Evolutionary conservation across 2,888 invertebrate species (phyloP), one percentile per base, ranked within the genome.

Genomic region (Steromphala cineraria): DNA sequence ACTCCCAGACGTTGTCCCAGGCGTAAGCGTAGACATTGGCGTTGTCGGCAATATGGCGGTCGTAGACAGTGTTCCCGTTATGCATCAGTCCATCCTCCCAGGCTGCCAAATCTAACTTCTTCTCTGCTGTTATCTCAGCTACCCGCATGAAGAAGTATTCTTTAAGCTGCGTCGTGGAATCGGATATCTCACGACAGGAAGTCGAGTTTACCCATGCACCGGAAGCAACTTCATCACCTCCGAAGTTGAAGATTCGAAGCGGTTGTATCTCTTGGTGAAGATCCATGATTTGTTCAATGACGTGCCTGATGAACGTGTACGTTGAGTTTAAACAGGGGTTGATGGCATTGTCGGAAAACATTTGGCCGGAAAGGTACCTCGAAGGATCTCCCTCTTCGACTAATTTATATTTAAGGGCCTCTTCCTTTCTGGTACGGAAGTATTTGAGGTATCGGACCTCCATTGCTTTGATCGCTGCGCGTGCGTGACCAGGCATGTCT

Each of bases 211-310:
- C 80, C 92, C 92, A 92, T 1, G 91, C 91, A 7, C 89, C 89
- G 0, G 75, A 40, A 0, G 92, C 86, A 0, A 89, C 91, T 80
- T 92, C 92, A 78, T 92, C 92, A 0, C 92, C 92, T 7, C 92
- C 92, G 67, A 91, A 89, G 82, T 92, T 89, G 78, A 90, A 90
- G 1, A 85, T 83, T 75, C 83, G 87, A 36, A 92, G 81, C 0
- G 91, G 90, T 36, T 87, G 86, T 28, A 89, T 86, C 31, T 88
- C 88, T 21, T 83, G 40, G 80, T 91, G 90, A 79, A 91, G 85
- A 2, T 81, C 82, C 21, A 83, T 81, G 0, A 90, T 75, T 17
- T 85, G 82, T 15, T 84, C 83, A n/a, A 91, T 71, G 0, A 91
- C 84, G 21, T 88, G 82, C n/a, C 81, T 85, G 31, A 91, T 83